Conservation (phyloP, 2,888 invertebrate species). For the Heliconius aoede region DNA sequence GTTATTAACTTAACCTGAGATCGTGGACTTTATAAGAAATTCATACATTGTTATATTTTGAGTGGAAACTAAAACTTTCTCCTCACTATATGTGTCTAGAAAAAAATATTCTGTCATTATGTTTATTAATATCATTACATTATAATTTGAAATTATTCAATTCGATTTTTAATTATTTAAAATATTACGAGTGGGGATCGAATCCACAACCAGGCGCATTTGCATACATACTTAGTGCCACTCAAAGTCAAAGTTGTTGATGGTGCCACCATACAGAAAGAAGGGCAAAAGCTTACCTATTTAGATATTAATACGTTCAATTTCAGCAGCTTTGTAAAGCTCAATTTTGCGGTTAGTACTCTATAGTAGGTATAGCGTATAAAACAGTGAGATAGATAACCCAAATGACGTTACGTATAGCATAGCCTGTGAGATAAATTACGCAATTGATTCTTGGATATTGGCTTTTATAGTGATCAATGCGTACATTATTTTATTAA, state of each 20-base stretch:
- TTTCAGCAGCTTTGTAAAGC: slow-evolving; percentile 52
- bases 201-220: too few relatives aligned
- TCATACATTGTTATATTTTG: neutral
- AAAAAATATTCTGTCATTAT: neutral
- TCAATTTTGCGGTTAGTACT: slow-evolving; percentile 40
- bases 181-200: too few relatives aligned
- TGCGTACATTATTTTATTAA: slow-evolving; percentile 41
- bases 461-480: slow-evolving; percentile 46
- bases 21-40: neutral
- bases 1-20: slow-evolving; percentile 18
- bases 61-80: neutral
- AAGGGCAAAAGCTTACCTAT: slow-evolving; percentile 64
- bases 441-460: slow-evolving; percentile 47
- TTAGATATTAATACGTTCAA: slow-evolving; percentile 67
- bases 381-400: slow-evolving; percentile 37
- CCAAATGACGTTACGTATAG: slow-evolving; percentile 42
- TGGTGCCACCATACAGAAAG: slow-evolving; percentile 44
- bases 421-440: slow-evolving; percentile 44
- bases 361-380: slow-evolving; percentile 34
- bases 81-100: neutral
- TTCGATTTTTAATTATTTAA: too few relatives aligned
- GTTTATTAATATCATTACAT: neutral
- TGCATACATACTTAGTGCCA: neutral
- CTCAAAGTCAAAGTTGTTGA: neutral
- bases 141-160: neutral